Base-by-base conservation (phyloP, 2,113 vertebrate species). In the Gorilla gorilla region DNA sequence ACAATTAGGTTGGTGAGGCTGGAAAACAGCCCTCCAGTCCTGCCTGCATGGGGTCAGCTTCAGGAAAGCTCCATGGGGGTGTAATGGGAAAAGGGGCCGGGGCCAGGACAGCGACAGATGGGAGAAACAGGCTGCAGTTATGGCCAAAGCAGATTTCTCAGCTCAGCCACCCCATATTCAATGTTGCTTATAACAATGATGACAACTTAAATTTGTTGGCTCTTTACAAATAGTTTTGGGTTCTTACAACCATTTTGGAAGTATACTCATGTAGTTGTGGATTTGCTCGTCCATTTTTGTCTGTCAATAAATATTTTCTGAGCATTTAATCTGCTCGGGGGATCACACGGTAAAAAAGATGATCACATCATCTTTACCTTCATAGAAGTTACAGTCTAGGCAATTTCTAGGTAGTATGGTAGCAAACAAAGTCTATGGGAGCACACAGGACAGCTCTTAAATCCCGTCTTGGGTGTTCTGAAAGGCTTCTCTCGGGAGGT, bases 1-100 rank as follows among this genome's bases (percentile, higher is more conserved):
- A 98, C 98, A 99, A 99, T 99, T 98, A 99, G 97, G 98, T 98
- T 98, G 98, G 98, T 98, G 98, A 98, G 97, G 97, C 98, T 98
- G 97, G 95, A 98, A 97, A 97, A 94, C 83, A 95, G 81, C 64
- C 64, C 59, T n/a, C 70, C 94, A 97, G 38, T 89, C 84, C 17
- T 93, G 97, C 97, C 96, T 97, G 97, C 88, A 17, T 30, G 97
- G 98, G 98, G 98, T 98, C 98, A 98, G 87, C 97, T 95, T 73
- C 96, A 98, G 97, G 97, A 97, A 98, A 95, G 57, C 90, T 95
- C 97, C 32, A 55, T 91, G 97, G 92, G 97, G 96, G 32, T 97
- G 94, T 95, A 93, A 93, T 40, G 89, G 97, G 97, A 98, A 89
- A 96, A 96, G 94, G 72, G 83, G 45, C 84, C 30, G 8, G 40